Evolutionary conservation across 92 coral and sea anemone species (phyloP), one percentile per base, ranked within the genome.

Genomic region (Phenganax subtilis): DNA sequence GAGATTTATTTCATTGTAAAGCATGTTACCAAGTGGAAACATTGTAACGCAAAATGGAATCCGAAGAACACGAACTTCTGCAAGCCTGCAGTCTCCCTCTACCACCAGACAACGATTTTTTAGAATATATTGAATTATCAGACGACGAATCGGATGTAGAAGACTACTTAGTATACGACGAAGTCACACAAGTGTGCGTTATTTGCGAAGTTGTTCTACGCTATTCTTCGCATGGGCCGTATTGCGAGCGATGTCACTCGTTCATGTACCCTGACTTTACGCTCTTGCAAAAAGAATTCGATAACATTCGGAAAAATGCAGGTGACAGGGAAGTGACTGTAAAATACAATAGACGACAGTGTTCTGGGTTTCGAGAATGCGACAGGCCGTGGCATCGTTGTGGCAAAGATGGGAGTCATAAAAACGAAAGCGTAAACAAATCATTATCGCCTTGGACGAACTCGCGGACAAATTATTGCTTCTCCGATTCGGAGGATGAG

Each of bases 211-310:
- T 84, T 11, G 85, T 87, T 53, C 82, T 84, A 17, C 86, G 85
- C 17, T 84, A 71, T 61, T 72, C 89, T 12, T 89, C 86, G 25
- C 87, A 84, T 37, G 92, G 92, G 25, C 92, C 92, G 1, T 65
- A 77, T 29, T 89, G 92, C 84, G 85, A 73, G 25, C 70, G 75
- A 2, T 89, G 92, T 80, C 92, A 89, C 73, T 87, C 79, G 31
- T 89, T 89, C 71, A 68, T 89, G 79, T 89, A 84, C 15, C 92
- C 92, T 9, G 78, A 87, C 58, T 75, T 57, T 12, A 58, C 72
- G 57, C 31, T 57, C 31, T n/a, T 75, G 12, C 82, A 78, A 78
- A 61, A 51, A 53, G 82, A 78, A 78, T 78, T 78, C 16, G 82
- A 78, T 58, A 72, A 78, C 27, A 67, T 51, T 3, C 66, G 63